phyloP scores from a whole-genome alignment of 1,140 invertebrate genomes.

The Drosophila cardini region DNA sequence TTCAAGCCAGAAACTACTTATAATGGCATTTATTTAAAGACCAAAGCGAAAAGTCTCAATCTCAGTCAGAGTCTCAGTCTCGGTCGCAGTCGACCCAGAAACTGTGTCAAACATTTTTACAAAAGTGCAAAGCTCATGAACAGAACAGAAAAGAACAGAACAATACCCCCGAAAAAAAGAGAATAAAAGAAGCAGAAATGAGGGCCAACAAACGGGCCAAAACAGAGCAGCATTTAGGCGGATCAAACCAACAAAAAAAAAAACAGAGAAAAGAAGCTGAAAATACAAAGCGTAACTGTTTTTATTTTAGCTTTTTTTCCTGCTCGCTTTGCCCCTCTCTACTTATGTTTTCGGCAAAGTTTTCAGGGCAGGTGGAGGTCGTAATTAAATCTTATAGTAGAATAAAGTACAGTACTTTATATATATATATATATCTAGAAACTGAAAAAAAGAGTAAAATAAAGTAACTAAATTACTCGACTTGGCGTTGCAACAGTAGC shows the following conservation, averaged over 20 bases:
- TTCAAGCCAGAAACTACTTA: slow-evolving; percentile 46
- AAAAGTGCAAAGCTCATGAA: slow-evolving; percentile 69
- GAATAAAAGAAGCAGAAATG: slow-evolving; percentile 60
- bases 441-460: slow-evolving; percentile 45
- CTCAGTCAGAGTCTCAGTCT: slow-evolving; percentile 27
- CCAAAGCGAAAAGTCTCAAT: slow-evolving; percentile 69
- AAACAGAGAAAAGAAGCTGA: no score
- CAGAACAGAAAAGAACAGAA: slow-evolving; percentile 64
- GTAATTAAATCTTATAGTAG: slow-evolving; percentile 76
- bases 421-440: slow-evolving; percentile 25
- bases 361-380: slow-evolving; percentile 39
- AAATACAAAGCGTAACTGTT: slow-evolving; percentile 79
- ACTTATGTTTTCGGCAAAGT: slow-evolving; percentile 4
- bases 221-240: slow-evolving; percentile 73
- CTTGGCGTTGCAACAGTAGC: slow-evolving; percentile 47
- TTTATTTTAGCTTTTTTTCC: slow-evolving; percentile 6
- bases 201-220: slow-evolving; percentile 73
- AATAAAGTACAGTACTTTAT: no score
- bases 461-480: slow-evolving; percentile 49
- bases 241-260: slow-evolving; percentile 26
- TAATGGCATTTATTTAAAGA: slow-evolving; percentile 78
- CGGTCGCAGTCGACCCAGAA: slow-evolving; percentile 51
- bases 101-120: slow-evolving; percentile 79
- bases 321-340: background rate
- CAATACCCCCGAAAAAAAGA: no score